Evolutionary conservation across 2,113 vertebrate species (phyloP).

Genomic region (Syngnathus scovelli): DNA sequence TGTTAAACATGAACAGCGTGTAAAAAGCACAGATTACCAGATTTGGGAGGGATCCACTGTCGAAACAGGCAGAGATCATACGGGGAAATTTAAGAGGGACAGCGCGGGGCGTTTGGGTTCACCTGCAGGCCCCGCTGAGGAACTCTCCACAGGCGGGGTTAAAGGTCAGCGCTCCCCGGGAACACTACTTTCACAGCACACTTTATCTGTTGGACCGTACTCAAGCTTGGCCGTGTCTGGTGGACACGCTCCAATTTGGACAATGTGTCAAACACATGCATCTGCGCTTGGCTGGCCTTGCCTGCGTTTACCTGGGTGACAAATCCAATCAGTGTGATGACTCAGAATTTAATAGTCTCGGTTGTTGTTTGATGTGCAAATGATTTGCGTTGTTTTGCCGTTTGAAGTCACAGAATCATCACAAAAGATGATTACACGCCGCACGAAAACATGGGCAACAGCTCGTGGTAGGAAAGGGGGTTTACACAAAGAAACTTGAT

Average conservation of each 20-base stretch:
- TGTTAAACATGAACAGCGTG: conserved; percentile 6
- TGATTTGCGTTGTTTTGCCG: conserved; percentile 47
- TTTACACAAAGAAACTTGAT: conserved; percentile 55
- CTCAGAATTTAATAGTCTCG: conserved; percentile 42
- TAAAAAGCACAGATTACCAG: conserved; percentile 17
- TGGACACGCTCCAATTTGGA: conserved; percentile 7
- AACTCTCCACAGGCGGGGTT: conserved; percentile 31
- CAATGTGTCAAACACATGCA: conserved; percentile 49
- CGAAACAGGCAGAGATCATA: conserved; percentile 34
- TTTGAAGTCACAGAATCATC: conserved; percentile 55
- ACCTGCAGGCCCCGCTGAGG: conserved; percentile 45
- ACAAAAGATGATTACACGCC: conserved; percentile 35
- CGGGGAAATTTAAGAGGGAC: conserved; percentile 39
- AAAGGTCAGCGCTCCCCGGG: conserved; percentile 35
- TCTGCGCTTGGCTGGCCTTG: conserved; percentile 18
- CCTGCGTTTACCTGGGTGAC: conserved; percentile 40
- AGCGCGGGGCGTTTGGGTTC: conserved; percentile 52
- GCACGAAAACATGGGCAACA: conserved; percentile 13
- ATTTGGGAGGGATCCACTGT: conserved; percentile 12
- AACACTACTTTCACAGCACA: conserved; percentile 12
- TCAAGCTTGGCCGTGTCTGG: background rate
- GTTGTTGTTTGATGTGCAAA: conserved; percentile 43
- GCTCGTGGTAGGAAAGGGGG: conserved; percentile 42
- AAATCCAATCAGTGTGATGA: conserved; percentile 40
- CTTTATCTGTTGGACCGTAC: conserved; percentile 4